phyloP scores from a whole-genome alignment of 2,113 vertebrate species.

The Chinchilla lanigera region DNA sequence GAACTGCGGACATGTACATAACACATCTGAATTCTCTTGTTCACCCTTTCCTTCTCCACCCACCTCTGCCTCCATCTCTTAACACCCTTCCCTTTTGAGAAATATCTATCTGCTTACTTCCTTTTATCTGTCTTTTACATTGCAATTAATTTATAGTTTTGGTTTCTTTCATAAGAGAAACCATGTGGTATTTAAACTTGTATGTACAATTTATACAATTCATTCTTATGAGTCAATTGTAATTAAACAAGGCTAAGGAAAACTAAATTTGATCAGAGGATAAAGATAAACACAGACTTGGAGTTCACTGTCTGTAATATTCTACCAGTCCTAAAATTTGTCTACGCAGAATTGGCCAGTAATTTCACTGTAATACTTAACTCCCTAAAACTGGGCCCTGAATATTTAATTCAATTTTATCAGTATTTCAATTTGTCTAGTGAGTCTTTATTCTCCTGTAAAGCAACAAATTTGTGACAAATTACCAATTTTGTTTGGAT shows the following conservation, averaged over 20 bases:
- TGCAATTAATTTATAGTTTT: background rate
- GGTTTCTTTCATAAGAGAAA: background rate
- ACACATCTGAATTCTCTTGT: too few species aligned
- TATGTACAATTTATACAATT: background rate
- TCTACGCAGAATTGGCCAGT: background rate
- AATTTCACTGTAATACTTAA: background rate
- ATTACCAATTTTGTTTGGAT: background rate
- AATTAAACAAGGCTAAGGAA: background rate
- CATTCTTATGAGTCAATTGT: background rate
- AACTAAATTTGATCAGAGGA: background rate
- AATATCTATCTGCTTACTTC: background rate
- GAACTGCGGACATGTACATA: background rate
- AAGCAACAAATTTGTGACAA: background rate
- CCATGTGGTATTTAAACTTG: background rate
- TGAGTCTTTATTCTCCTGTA: background rate
- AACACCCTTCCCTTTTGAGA: background rate
- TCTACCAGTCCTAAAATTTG: background rate
- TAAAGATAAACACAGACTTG: background rate
- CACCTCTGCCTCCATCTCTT: background rate
- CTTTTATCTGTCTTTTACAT: background rate
- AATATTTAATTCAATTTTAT: slow-evolving; percentile 5
- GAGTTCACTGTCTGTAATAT: too few species aligned
- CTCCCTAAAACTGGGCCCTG: background rate
- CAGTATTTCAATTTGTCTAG: background rate
- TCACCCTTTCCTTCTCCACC: background rate